Conservation (phyloP, 2,888 invertebrate species). For the Pristionchus arcanus region DNA sequence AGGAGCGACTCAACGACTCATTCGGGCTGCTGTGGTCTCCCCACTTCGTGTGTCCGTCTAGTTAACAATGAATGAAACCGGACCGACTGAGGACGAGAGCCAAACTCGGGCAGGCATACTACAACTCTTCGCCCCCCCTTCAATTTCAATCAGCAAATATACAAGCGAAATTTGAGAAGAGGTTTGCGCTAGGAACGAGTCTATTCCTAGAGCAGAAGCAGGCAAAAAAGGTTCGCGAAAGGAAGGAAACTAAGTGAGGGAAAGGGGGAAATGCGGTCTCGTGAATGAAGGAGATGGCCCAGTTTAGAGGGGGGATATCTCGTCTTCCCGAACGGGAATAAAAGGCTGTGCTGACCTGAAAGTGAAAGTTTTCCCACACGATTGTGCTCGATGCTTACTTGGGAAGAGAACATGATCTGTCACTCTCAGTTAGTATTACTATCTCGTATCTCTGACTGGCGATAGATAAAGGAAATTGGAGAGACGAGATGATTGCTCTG, state of each 20-base stretch:
- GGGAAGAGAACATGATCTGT: background rate
- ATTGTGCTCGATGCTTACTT: background rate
- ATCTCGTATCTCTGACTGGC: too few species aligned
- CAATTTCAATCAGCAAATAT: slow-evolving; percentile 1
- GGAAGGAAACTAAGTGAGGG: background rate
- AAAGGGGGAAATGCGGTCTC: background rate
- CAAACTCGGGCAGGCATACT: background rate
- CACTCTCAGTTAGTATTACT: too few species aligned
- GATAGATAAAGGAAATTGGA: too few species aligned
- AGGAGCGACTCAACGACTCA: background rate
- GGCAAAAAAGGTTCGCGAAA: background rate
- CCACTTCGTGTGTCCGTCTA: background rate
- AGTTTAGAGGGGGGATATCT: slow-evolving; percentile 1
- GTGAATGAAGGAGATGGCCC: background rate
- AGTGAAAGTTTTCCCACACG: background rate
- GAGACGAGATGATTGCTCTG: too few species aligned
- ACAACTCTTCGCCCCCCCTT: background rate
- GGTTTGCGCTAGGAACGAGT: background rate
- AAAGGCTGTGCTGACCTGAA: background rate
- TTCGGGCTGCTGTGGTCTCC: background rate
- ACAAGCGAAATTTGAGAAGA: background rate
- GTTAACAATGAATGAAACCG: slow-evolving; percentile 46
- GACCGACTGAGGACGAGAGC: background rate
- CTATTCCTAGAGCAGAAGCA: background rate
- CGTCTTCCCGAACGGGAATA: background rate